phyloP scores from a whole-genome alignment of 92 coral and sea anemone species.

The Porites cylindrica region DNA sequence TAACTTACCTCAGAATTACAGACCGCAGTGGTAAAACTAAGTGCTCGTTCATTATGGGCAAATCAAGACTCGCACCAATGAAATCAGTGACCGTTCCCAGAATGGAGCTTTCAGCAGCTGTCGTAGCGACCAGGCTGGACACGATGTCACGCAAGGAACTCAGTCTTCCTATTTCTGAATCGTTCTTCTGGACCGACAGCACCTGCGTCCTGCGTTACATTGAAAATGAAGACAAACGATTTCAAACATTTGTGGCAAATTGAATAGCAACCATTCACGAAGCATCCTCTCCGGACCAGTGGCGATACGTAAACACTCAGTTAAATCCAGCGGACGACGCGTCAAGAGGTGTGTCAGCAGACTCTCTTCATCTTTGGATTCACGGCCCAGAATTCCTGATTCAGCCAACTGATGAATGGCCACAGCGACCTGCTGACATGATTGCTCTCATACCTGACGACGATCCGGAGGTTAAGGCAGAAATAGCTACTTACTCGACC shows the following conservation, averaged over 20 bases:
- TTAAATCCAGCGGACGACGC: conserved; percentile 55
- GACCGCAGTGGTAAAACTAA: neutral
- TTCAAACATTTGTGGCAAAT: conserved; percentile 24
- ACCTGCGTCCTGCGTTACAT: conserved; percentile 36
- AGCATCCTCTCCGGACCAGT: conserved; percentile 47
- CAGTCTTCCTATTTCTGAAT: conserved; percentile 22
- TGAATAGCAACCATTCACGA: conserved; percentile 49
- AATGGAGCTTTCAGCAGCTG: no score
- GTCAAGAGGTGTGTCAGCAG: conserved; percentile 43
- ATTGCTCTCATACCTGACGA: neutral
- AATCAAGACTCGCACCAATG: conserved; percentile 31
- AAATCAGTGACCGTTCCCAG: no score
- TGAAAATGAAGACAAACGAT: conserved; percentile 34
- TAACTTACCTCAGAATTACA: conserved; percentile 22
- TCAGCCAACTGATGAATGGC: neutral
- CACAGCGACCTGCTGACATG: conserved; percentile 1
- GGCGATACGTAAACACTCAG: conserved; percentile 40
- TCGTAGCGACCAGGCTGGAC: no score
- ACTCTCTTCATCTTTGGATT: conserved; percentile 55
- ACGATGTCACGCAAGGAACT: no score
- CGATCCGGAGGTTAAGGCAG: conserved; percentile 52
- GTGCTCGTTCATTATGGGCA: conserved; percentile 39
- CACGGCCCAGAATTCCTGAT: conserved; percentile 41
- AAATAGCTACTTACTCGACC: neutral
- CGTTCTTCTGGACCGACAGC: conserved; percentile 54